Evolutionary conservation across 2,888 invertebrate genomes (phyloP).

Genomic region (Cepaea hortensis): DNA sequence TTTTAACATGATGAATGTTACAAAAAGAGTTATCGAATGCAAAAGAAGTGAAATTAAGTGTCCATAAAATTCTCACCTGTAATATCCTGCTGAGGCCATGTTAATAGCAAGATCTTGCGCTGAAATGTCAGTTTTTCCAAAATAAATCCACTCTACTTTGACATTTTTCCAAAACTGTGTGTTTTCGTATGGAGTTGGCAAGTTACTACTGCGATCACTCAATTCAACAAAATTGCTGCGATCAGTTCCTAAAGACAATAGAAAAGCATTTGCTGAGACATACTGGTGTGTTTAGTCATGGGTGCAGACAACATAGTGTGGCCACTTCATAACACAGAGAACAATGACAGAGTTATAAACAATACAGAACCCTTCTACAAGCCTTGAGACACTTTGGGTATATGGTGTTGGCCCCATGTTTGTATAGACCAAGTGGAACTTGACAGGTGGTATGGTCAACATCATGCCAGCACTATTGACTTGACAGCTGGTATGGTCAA

Average conservation of each 20-base stretch:
- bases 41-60: background rate
- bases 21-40: background rate
- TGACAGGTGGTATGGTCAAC: no score
- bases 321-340: no score
- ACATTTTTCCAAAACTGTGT: slow-evolving; percentile 70
- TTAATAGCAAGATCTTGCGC: slow-evolving; percentile 70
- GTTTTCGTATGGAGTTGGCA: slow-evolving; percentile 71
- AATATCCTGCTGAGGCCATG: slow-evolving; percentile 74
- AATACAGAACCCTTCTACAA: no score
- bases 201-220: slow-evolving; percentile 67
- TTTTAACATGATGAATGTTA: no score
- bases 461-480: no score
- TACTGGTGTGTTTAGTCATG: no score
- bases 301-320: no score
- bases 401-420: no score
- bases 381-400: no score
- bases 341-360: no score
- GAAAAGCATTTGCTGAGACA: background rate
- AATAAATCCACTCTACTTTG: slow-evolving; percentile 69
- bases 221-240: slow-evolving; percentile 73
- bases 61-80: slow-evolving; percentile 58
- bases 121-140: slow-evolving; percentile 59
- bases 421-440: no score
- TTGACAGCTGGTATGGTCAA: no score
- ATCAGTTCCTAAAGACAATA: slow-evolving; percentile 69